Conservation (phyloP, 2,797 vertebrate genomes). For the Sebastes cheni region DNA sequence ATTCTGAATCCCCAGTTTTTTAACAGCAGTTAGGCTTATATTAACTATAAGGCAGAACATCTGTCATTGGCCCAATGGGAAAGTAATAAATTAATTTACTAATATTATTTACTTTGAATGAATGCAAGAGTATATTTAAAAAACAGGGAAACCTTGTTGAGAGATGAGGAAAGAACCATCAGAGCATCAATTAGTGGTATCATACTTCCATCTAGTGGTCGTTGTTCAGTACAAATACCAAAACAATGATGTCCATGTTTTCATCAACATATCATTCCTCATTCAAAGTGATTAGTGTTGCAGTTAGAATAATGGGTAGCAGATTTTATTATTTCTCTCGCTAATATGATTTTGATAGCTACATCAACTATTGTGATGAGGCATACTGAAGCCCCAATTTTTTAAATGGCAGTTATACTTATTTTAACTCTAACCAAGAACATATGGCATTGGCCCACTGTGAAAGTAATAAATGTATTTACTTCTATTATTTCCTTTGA, state of each 20-base stretch:
- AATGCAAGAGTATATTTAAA: no score
- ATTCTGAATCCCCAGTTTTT: no score
- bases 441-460: neutral
- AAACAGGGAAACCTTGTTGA: neutral
- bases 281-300: neutral
- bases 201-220: conserved; percentile 41
- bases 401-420: neutral
- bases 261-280: neutral
- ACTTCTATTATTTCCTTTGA: neutral
- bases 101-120: no score
- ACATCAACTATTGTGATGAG: neutral
- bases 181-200: neutral
- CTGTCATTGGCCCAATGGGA: no score
- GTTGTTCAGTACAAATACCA: neutral
- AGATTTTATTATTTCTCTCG: neutral
- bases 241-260: no score
- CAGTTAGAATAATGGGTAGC: neutral
- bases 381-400: neutral
- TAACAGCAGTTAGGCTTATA: no score
- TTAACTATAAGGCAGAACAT: no score
- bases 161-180: neutral
- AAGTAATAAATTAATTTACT: no score
- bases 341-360: neutral
- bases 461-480: neutral
- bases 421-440: neutral